Evolutionary conservation across 2,797 vertebrate genomes (phyloP), one percentile per base, ranked within the genome.

Genomic region (Pangasius larnaudii): DNA sequence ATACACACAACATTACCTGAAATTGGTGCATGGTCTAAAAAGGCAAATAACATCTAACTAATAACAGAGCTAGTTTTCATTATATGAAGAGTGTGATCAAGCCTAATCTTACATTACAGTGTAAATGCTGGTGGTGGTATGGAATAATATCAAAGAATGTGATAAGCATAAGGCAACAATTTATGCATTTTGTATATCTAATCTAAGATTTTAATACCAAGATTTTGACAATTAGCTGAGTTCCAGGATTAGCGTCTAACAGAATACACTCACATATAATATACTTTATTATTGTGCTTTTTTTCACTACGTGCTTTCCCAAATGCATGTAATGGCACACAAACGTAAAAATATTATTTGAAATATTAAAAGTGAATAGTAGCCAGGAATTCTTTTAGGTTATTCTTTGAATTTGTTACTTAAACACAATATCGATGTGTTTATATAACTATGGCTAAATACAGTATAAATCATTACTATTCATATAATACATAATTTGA

Each of bases 401-500:
- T 8, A 24, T 74, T 74, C 3, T 3, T 46, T 46, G 2, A 3
- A 71, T 36, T 69, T 69, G 14, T 39, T 22, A 10, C 36, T 39
- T 39, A 19, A 71, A 67, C 63, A 67, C 13, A 67, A 67, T 16
- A 16, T 33, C 13, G 1, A 22, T 71, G 16, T 39, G 18, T 39
- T 71, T 39, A 19, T 24, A 72, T 42, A 24, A 10, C 36, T 18
- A 36, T 36, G 0, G 16, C 30, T 69, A 69, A 18, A 33, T 36
- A 18, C 65, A 69, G 5, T 33, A 69, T 69, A 33, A 69, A 69
- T 69, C 30, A 42, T 24, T 24, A 74, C n/a, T 46, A 74, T 74
- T 74, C 46, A 42, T 74, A 74, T 24, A 74, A 46, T 74, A 71
- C 16, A 74, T 74, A 46, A 74, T 69, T 36, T 69, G 33, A n/a